Evolutionary conservation across 2,888 invertebrate species (phyloP), one percentile per base, ranked within the genome.

Genomic region (Tachina fera): DNA sequence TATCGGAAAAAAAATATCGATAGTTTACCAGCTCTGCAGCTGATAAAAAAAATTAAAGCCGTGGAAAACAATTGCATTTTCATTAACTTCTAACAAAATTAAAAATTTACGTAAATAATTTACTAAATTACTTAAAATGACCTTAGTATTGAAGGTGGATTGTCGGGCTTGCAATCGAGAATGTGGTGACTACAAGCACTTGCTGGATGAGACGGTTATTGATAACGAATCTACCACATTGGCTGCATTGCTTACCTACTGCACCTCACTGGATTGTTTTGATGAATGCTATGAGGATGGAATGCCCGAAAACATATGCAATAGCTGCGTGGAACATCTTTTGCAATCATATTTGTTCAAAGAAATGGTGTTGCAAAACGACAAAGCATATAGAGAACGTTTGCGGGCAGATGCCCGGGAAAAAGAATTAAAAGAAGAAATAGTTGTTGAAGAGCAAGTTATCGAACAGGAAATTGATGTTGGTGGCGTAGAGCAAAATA

Each of bases 151-250:
- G 51, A 86, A 86, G 39, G 88, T 89, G 56, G 70, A 91, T 84
- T 93, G 93, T 60, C 91, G 93, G 2, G 88, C 90, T 0, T 93
- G 93, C 85, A 87, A 91, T 74, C 83, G 67, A 3, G 87, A 89
- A 31, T 89, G 90, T 6, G 75, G 83, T 3, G 87, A 90, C 8
- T 89, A 89, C 47, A 87, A 89, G 43, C 89, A 89, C 6, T 88
- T 93, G 3, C 89, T 89, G 68, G 88, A 90, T 53, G 86, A 88
- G 0, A 90, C 90, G 0, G 81, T 89, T 39, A 83, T 92, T 6
- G 88, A 89, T 77, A 91, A 90, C 11, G 90, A 92, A 78, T 78
- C 89, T 16, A 92, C 89, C 11, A 92, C 92, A 14, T 80, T 92
- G 45, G 91, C 91, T 3, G 87, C 87, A 9, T 88, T 92, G 83